These are phyloP conservation scores for Corvus cornix DNA, from an alignment of 2,113 vertebrate species.

Conservation along the genomic window DNA sequence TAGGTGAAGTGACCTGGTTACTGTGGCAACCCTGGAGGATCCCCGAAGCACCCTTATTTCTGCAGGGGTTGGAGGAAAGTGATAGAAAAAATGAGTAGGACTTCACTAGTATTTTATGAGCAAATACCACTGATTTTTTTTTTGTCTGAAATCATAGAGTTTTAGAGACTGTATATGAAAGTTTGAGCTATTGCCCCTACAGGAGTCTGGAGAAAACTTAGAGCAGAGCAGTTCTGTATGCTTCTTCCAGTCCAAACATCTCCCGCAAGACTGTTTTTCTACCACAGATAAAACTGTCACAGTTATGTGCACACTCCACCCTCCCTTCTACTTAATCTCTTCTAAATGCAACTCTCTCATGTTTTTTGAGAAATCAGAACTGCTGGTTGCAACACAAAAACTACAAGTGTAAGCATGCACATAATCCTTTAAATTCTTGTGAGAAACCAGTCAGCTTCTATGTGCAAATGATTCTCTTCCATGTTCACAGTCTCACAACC, in stretches of 20 bases:
- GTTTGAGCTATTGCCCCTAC: background rate
- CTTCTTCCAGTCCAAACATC: background rate
- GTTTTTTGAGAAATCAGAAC: background rate
- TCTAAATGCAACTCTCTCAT: background rate
- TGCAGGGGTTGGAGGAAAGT: background rate
- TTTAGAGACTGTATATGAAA: background rate
- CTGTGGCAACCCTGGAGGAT: background rate
- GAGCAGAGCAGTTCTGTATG: background rate
- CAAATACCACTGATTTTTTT: background rate
- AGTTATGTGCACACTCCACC: rapidly evolving
- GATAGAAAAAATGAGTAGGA: background rate
- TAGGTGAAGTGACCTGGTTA: background rate
- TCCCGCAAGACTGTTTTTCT: background rate
- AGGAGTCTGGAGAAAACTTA: background rate
- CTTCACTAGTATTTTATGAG: background rate
- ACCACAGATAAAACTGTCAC: background rate
- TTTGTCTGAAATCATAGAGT: background rate
- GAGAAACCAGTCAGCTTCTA: background rate
- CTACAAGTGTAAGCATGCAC: background rate
- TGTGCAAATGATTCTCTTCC: background rate
- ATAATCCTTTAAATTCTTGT: background rate
- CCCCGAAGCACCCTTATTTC: background rate
- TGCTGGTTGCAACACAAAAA: background rate
- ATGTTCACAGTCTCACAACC: background rate
- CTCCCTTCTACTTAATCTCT: background rate